Percentiles rank a stretch among this genome's conserved stretches.
Conservation (phyloP, 2,888 invertebrate species). For the Leptarthrus brevirostris region DNA sequence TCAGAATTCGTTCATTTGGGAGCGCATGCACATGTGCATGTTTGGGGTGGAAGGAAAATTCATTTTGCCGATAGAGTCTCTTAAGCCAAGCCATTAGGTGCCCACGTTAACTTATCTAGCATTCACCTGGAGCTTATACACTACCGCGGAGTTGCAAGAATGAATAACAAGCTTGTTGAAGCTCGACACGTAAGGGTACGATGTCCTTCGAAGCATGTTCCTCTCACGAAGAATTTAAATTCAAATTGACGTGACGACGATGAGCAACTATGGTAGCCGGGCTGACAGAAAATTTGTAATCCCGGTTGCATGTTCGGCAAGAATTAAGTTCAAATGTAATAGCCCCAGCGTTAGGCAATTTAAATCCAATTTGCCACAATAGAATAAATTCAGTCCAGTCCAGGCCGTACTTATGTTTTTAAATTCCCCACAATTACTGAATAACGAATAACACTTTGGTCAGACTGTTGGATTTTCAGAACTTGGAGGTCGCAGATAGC, state of each 20-base stretch:
- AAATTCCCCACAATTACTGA: not conserved
- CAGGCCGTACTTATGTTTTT: not conserved
- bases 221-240: constrained; percentile 5
- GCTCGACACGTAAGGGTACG: constrained; percentile 4
- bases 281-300: constrained; percentile 17
- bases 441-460: not conserved
- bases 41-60: constrained; percentile 14
- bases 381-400: not conserved
- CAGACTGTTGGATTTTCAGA: not conserved
- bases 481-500: not conserved
- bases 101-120: constrained; percentile 11
- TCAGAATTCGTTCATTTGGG: constrained; percentile 10
- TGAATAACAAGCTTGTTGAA: constrained; percentile 20
- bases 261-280: constrained; percentile 7
- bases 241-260: constrained; percentile 17
- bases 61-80: not conserved
- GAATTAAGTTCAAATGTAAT: not conserved
- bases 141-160: not conserved
- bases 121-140: constrained; percentile 17
- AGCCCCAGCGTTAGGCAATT: constrained; percentile 9
- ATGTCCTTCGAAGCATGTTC: not conserved
- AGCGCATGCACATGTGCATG: constrained; percentile 30
- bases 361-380: constrained; percentile 22
- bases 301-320: constrained; percentile 3
- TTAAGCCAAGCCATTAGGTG: constrained; percentile 28